A percentile compares a stretch with the other conserved stretches of the same genome.
Evolutionary conservation across 1,140 invertebrate genomes (phyloP).

Genomic region (Antheraea mylitta): DNA sequence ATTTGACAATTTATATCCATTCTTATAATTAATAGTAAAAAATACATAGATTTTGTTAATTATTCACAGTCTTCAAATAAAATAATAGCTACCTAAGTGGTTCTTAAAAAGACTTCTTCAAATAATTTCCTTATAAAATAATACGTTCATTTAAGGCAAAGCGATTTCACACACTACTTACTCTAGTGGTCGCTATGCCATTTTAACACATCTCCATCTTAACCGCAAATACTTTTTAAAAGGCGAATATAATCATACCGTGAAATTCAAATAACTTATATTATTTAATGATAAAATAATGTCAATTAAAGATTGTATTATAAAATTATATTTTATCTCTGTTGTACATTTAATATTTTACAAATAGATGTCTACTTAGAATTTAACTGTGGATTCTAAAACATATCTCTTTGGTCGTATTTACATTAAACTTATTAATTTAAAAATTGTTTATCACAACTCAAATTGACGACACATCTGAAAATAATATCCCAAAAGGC

Average conservation of each 20-base stretch:
- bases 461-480: not conserved
- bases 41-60: slow-evolving; percentile 10
- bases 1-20: slow-evolving; percentile 11
- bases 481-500: not conserved
- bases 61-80: slow-evolving; percentile 40
- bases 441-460: not conserved
- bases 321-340: not conserved
- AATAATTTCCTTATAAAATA: not conserved
- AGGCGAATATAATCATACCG: not conserved
- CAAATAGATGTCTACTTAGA: too few relatives aligned
- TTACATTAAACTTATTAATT: slow-evolving; percentile 24
- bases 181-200: not conserved
- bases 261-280: too few relatives aligned
- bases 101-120: slow-evolving; percentile 1
- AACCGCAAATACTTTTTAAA: not conserved
- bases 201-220: not conserved
- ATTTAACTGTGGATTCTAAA: slow-evolving; percentile 13
- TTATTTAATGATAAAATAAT: too few relatives aligned
- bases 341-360: too few relatives aligned
- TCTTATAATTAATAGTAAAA: slow-evolving; percentile 19
- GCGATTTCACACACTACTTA: not conserved
- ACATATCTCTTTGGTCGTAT: slow-evolving; percentile 41
- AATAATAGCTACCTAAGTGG: slow-evolving; percentile 29
- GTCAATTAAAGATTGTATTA: too few relatives aligned
- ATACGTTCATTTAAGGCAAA: not conserved